Conservation (phyloP, 2,113 vertebrate species). For the Probosciger aterrimus region DNA sequence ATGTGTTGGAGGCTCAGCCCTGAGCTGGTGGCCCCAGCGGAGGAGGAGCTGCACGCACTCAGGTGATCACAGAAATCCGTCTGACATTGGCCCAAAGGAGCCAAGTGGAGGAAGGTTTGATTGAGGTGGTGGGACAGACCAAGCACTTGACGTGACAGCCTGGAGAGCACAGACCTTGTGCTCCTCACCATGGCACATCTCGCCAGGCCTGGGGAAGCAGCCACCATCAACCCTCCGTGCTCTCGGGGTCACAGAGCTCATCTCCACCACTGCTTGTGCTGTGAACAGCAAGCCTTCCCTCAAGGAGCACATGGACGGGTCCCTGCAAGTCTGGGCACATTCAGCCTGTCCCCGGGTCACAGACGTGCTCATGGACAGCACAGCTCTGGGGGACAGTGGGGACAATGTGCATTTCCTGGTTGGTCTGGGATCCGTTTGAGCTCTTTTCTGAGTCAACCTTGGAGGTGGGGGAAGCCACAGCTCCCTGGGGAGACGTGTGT, state of each 20-base stretch:
- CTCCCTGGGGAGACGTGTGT: fast-evolving
- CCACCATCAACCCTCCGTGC: neutral
- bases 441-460: fast-evolving
- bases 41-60: neutral
- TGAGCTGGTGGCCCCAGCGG: neutral
- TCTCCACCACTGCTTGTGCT: no score
- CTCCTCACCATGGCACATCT: neutral
- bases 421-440: neutral
- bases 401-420: neutral
- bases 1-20: neutral
- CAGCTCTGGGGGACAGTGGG: fast-evolving
- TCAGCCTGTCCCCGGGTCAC: neutral
- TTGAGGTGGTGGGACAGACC: neutral
- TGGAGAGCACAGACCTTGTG: neutral
- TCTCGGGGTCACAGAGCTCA: neutral
- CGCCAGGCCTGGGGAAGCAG: neutral
- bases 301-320: neutral
- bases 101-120: neutral
- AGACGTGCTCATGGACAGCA: neutral
- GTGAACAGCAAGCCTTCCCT: neutral
- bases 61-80: neutral
- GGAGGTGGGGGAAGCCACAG: neutral
- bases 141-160: neutral
- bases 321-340: neutral
- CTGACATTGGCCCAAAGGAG: neutral